phyloP scores from a whole-genome alignment of 1,140 invertebrate genomes.

The Mesaphorura yosii region DNA sequence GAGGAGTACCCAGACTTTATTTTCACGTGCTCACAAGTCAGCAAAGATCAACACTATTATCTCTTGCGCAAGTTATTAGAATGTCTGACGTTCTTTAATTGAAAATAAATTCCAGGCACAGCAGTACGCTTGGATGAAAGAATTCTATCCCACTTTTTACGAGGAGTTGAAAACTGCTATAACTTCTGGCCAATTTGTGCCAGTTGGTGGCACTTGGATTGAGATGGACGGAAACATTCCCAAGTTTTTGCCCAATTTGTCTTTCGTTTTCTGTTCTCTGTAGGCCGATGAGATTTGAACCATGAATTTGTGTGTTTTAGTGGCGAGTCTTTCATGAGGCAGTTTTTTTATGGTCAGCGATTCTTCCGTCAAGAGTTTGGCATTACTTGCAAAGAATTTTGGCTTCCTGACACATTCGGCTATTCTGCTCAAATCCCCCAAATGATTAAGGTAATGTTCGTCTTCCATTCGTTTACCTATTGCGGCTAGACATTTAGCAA shows the following conservation, averaged over 20 bases:
- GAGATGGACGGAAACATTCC: conserved; percentile 48
- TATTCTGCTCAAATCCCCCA: conserved; percentile 47
- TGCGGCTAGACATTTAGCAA: too few species aligned
- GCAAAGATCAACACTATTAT: too few species aligned
- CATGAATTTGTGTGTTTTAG: conserved; percentile 31
- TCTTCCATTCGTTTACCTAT: too few species aligned
- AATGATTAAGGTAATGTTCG: conserved; percentile 40
- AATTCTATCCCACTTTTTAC: conserved; percentile 41
- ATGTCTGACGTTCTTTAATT: too few species aligned
- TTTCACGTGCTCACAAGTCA: conserved; percentile 45
- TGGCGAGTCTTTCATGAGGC: conserved; percentile 46
- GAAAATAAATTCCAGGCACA: conserved; percentile 43
- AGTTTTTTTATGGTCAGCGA: conserved; percentile 45
- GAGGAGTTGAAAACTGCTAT: conserved; percentile 38
- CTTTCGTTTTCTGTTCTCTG: not conserved
- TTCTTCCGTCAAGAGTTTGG: conserved; percentile 45
- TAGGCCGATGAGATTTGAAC: not conserved
- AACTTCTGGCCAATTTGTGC: conserved; percentile 39
- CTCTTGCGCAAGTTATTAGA: conserved; percentile 43
- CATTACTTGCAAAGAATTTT: conserved; percentile 40
- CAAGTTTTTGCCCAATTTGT: conserved; percentile 17
- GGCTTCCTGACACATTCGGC: conserved; percentile 49
- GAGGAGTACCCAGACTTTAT: conserved; percentile 42
- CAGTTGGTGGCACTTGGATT: conserved; percentile 46
- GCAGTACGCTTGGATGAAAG: conserved; percentile 45